Evolutionary conservation across 2,888 invertebrate species (phyloP).

Genomic region (Nezara viridula): DNA sequence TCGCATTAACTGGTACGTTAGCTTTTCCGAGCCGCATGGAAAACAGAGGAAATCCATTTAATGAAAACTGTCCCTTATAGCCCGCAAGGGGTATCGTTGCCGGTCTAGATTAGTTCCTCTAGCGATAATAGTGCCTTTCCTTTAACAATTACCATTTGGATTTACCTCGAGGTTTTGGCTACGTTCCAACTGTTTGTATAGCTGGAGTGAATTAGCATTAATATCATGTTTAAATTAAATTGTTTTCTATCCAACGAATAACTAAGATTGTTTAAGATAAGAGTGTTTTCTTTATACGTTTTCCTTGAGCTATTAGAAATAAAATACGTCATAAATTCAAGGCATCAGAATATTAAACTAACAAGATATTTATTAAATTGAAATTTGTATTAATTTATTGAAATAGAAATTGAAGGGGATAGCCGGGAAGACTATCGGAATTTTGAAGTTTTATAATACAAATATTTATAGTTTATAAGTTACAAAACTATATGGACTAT

Average conservation of each 20-base stretch:
- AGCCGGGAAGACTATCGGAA: no score
- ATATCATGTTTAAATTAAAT: not conserved
- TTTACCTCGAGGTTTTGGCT: not conserved
- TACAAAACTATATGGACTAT: no score
- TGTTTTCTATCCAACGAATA: not conserved
- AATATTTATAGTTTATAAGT: no score
- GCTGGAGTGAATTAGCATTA: not conserved
- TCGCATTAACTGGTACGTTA: not conserved
- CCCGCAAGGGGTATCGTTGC: not conserved
- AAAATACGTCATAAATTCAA: not conserved
- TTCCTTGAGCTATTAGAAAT: no score
- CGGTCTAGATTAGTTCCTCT: not conserved
- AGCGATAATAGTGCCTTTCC: not conserved
- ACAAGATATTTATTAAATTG: no score
- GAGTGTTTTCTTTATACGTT: no score
- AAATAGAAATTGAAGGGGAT: no score
- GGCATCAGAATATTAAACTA: no score
- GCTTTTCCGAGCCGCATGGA: not conserved
- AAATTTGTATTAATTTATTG: no score
- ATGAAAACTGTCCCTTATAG: not conserved
- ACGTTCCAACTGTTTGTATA: not conserved
- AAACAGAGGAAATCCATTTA: slow-evolving; percentile 20
- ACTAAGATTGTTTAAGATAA: not conserved
- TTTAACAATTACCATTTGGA: not conserved
- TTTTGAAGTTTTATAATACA: no score